Conservation (phyloP, 2,797 vertebrate species). For the Coendou prehensilis region DNA sequence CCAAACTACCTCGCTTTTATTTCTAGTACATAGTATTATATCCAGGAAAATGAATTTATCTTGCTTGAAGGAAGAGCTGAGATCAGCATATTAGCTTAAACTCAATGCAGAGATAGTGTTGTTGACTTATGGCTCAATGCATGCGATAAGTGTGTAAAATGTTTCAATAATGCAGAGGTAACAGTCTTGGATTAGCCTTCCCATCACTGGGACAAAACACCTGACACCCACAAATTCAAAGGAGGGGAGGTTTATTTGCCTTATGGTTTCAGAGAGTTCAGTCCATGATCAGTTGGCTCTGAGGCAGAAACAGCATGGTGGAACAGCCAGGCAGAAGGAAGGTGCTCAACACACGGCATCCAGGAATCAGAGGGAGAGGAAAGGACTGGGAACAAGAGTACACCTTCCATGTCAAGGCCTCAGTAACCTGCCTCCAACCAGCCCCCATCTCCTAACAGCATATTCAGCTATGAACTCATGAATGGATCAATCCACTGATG, state of each 20-base stretch:
- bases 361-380: not conserved
- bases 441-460: not conserved
- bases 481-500: not conserved
- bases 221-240: no score
- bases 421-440: not conserved
- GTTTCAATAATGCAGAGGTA: conserved; percentile 29
- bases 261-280: not conserved
- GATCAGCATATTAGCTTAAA: not conserved
- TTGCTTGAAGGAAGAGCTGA: conserved; percentile 44
- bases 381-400: not conserved
- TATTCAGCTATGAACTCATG: not conserved
- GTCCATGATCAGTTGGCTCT: not conserved
- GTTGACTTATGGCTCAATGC: not conserved
- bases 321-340: not conserved
- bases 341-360: not conserved
- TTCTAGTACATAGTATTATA: not conserved
- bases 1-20: not conserved
- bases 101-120: not conserved
- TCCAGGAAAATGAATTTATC: conserved; percentile 54
- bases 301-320: not conserved
- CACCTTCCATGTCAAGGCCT: not conserved
- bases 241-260: not conserved
- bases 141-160: not conserved
- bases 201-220: not conserved
- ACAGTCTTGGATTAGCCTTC: not conserved